These are phyloP conservation scores for Parauchenoglanis punctatus DNA, from an alignment of 2,797 vertebrate species.

Conservation along the genomic window DNA sequence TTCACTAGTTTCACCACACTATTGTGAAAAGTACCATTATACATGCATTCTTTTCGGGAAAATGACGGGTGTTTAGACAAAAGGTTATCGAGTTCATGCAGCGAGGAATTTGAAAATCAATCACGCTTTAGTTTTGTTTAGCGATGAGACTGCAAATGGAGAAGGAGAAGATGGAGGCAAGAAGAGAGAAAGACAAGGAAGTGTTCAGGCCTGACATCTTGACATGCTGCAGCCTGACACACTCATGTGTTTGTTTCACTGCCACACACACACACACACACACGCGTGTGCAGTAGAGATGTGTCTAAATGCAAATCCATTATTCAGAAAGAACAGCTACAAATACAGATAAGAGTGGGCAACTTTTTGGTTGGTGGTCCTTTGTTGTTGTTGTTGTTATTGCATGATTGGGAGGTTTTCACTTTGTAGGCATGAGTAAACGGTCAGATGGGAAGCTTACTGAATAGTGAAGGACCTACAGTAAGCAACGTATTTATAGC, in stretches of 20 bases:
- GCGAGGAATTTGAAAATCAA: not conserved
- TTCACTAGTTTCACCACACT: not conserved
- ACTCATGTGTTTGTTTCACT: slow-evolving; percentile 9
- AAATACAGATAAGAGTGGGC: not conserved
- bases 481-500: not conserved
- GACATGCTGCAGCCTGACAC: not conserved
- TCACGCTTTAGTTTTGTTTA: not conserved
- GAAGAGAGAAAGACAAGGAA: not conserved
- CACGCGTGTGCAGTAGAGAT: not conserved
- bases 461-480: not conserved
- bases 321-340: not conserved
- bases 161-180: not conserved
- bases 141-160: not conserved
- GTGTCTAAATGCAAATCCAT: not conserved
- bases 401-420: not conserved
- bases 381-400: not conserved
- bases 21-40: not conserved
- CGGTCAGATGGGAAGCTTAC: not conserved
- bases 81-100: not conserved
- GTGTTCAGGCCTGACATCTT: not conserved
- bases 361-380: no score
- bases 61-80: slow-evolving; percentile 3
- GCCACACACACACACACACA: not conserved
- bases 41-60: not conserved
- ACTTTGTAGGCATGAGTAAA: not conserved